phyloP scores from a whole-genome alignment of 2,888 invertebrate species.

The Drosophila anomelani region DNA sequence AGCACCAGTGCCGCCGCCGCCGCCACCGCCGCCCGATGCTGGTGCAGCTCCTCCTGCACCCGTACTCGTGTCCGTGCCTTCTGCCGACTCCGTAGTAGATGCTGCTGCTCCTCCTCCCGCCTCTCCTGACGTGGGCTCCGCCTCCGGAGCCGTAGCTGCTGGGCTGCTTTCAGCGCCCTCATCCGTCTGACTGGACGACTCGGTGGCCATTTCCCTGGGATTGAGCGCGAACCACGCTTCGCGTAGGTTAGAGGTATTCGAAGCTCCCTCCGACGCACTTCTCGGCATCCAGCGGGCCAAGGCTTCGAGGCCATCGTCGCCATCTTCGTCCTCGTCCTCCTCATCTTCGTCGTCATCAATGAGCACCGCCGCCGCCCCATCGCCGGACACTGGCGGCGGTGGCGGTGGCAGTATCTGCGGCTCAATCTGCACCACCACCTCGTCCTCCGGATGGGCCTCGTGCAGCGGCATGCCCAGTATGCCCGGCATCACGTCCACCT shows the following conservation, averaged over 20 bases:
- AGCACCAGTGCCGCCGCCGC: not conserved
- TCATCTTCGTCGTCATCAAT: conserved; percentile 19
- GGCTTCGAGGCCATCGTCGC: not conserved
- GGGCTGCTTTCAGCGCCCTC: not conserved
- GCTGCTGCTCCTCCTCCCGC: not conserved
- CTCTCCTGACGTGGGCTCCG: not conserved
- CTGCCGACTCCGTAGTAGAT: not conserved
- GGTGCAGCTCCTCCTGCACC: not conserved
- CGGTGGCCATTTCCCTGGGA: not conserved
- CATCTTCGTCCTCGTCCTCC: not conserved
- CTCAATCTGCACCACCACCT: conserved; percentile 17
- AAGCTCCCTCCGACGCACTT: not conserved
- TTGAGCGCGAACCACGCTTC: not conserved
- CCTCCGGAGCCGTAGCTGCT: not conserved
- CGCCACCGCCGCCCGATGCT: not conserved
- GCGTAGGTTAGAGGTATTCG: not conserved
- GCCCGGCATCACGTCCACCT: conserved; percentile 24
- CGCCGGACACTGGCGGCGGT: not conserved
- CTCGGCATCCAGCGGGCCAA: conserved; percentile 4
- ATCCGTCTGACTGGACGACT: not conserved
- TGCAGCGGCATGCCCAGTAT: conserved; percentile 34
- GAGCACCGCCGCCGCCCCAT: not conserved
- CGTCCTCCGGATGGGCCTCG: conserved; percentile 7
- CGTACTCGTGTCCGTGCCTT: not conserved
- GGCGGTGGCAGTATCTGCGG: conserved; percentile 22